Evolutionary conservation across 1,140 invertebrate genomes (phyloP).

Genomic region (Ceratoteleas bidentatus): DNA sequence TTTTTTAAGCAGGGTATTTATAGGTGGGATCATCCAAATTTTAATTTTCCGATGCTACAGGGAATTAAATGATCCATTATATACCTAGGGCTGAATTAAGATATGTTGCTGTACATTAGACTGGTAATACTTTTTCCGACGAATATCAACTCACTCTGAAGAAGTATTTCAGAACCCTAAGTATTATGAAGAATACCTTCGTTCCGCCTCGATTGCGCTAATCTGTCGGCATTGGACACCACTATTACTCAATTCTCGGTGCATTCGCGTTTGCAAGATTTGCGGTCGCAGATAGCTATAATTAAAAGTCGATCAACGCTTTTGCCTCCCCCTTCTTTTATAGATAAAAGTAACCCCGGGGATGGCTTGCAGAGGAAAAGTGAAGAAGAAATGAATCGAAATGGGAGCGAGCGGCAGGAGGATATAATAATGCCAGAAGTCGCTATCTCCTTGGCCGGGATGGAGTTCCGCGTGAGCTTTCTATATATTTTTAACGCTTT

Average conservation of each 20-base stretch:
- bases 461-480: slow-evolving; percentile 64
- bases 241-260: slow-evolving; percentile 31
- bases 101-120: no score
- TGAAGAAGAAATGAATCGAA: slow-evolving; percentile 65
- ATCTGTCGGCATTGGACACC: slow-evolving; percentile 35
- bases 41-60: no score
- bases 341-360: slow-evolving; percentile 66
- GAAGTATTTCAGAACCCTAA: no score
- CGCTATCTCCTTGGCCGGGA: slow-evolving; percentile 60
- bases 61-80: no score
- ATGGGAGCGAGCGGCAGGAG: slow-evolving; percentile 61
- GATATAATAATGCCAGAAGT: slow-evolving; percentile 65
- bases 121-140: no score
- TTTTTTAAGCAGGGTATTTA: no score
- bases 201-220: slow-evolving; percentile 38
- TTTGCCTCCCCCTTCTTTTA: slow-evolving; percentile 47
- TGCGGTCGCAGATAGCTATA: slow-evolving; percentile 69
- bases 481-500: slow-evolving; percentile 78
- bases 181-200: no score
- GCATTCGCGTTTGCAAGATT: slow-evolving; percentile 42
- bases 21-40: no score
- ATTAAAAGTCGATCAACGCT: slow-evolving; percentile 77
- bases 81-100: no score
- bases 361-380: slow-evolving; percentile 47
- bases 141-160: no score